These are phyloP conservation scores for Chamaea fasciata DNA, from an alignment of 2,113 vertebrate species.

Conservation along the genomic window DNA sequence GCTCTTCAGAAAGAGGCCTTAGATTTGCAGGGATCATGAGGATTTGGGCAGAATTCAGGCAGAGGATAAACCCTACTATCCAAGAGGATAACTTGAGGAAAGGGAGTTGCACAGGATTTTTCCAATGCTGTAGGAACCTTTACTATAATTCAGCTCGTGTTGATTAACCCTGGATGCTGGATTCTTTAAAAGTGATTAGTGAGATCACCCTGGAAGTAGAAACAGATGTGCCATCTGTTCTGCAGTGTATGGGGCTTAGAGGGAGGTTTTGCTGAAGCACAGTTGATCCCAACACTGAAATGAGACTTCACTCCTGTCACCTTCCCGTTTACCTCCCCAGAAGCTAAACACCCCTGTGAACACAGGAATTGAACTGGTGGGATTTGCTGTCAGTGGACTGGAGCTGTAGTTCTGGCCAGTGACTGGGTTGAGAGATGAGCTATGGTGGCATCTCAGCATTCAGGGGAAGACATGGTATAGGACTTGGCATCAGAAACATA, in stretches of 20 bases:
- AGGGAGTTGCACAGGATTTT: neutral
- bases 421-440: neutral
- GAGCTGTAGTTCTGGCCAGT: neutral
- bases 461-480: neutral
- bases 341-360: neutral
- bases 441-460: neutral
- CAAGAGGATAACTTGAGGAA: neutral
- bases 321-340: neutral
- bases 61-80: neutral
- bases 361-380: neutral
- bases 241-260: neutral
- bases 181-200: slow-evolving; percentile 58
- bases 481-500: neutral
- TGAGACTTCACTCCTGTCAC: neutral
- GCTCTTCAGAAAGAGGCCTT: neutral
- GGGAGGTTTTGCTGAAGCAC: neutral
- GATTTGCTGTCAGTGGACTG: neutral
- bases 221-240: slow-evolving; percentile 56
- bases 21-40: neutral
- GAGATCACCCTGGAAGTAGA: slow-evolving; percentile 37
- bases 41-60: neutral
- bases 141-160: slow-evolving; percentile 14
- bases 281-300: neutral
- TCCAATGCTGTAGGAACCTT: neutral
- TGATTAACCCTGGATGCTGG: slow-evolving; percentile 45